These are phyloP conservation scores for Manis crassicaudata DNA, from an alignment of 2,797 vertebrate species.

Conservation along the genomic window DNA sequence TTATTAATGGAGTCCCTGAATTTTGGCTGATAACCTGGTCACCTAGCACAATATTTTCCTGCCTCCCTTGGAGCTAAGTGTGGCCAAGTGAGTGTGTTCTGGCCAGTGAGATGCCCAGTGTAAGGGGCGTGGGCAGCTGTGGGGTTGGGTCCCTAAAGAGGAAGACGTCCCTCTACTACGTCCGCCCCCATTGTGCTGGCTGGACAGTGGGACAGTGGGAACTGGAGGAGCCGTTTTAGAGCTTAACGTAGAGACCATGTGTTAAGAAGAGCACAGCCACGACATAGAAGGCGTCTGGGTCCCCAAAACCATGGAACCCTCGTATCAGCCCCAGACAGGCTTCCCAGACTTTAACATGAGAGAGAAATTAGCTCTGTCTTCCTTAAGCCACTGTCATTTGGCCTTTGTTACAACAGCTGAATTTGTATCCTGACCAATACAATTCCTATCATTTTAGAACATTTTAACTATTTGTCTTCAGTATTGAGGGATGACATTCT, in stretches of 20 bases:
- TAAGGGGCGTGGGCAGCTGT: background rate
- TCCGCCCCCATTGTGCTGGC: background rate
- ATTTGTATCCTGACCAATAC: constrained; percentile 32
- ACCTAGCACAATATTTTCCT: background rate
- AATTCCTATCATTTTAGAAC: background rate
- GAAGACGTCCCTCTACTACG: background rate
- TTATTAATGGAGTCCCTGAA: background rate
- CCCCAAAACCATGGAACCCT: background rate
- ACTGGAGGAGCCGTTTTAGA: background rate
- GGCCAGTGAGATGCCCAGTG: background rate
- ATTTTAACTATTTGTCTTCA: background rate
- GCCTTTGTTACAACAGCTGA: background rate
- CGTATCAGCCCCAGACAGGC: background rate
- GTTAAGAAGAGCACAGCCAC: background rate
- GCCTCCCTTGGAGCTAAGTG: background rate
- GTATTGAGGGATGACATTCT: background rate
- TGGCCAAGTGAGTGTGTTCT: background rate
- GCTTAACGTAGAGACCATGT: background rate
- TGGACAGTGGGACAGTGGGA: background rate
- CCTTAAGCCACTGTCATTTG: background rate
- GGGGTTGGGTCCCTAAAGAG: background rate
- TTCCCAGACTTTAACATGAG: background rate
- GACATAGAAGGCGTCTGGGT: background rate
- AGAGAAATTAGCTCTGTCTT: background rate
- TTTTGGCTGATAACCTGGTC: background rate